Conservation (phyloP, 2,113 vertebrate genomes). For the Potamarius usumacintae region DNA sequence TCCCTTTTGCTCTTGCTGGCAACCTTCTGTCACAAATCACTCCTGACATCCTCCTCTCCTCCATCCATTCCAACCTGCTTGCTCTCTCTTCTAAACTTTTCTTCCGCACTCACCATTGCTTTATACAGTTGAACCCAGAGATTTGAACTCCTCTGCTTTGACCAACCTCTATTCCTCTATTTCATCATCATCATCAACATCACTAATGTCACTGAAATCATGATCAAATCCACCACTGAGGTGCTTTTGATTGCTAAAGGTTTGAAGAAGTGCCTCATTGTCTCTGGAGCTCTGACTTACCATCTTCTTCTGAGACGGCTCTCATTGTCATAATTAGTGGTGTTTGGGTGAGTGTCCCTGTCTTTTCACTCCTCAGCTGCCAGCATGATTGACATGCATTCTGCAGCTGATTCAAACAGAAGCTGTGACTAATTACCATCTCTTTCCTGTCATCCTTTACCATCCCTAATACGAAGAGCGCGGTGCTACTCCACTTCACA, state of each 20-base stretch:
- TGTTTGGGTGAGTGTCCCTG: slow-evolving; percentile 40
- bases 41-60: too few species aligned
- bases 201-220: too few species aligned
- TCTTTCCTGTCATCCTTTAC: slow-evolving; percentile 39
- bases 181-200: too few species aligned
- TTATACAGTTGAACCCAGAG: too few species aligned
- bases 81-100: too few species aligned
- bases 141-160: too few species aligned
- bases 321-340: slow-evolving; percentile 44
- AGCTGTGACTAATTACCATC: slow-evolving; percentile 51
- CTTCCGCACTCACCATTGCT: too few species aligned
- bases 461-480: slow-evolving; percentile 46
- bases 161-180: too few species aligned
- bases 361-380: slow-evolving; percentile 36
- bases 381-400: slow-evolving; percentile 43
- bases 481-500: slow-evolving; percentile 45
- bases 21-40: too few species aligned
- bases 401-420: slow-evolving; percentile 38
- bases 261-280: not conserved
- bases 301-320: not conserved
- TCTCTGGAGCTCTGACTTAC: slow-evolving; percentile 1
- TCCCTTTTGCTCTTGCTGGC: too few species aligned
- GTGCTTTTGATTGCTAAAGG: not conserved
- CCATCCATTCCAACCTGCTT: too few species aligned
- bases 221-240: not conserved